Evolutionary conservation across 2,797 vertebrate species (phyloP), one percentile per base, ranked within the genome.

Genomic region (Melopsittacus undulatus): DNA sequence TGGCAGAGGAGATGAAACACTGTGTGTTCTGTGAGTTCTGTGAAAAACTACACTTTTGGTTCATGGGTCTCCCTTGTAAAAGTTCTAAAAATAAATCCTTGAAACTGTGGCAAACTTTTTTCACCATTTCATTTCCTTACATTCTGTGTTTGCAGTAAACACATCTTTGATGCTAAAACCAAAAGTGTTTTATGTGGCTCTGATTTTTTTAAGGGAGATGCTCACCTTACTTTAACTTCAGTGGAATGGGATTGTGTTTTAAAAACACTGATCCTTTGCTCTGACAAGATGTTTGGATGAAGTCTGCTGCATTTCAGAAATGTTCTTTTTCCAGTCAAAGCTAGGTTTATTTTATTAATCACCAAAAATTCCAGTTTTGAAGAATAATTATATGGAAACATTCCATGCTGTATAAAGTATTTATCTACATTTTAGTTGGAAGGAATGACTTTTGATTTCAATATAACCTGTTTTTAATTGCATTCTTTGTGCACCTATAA

Each of bases 111-210:
- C 73, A 84, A n/a, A 76, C 13, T 43, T n/a, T 76, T 90, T 91
- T 87, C 52, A 61, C 63, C 7, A 11, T 79, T 96, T 94, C 40
- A 79, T 94, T 95, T 94, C 77, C 70, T 92, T 79, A 40, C 23
- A 0, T 83, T 88, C 69, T 92, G 45, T 90, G 80, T 94, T 96
- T 88, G 59, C 79, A 67, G 89, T 94, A 94, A 96, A 87, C 63
- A 40, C 74, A 69, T 45, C 89, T 94, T 92, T 94, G 92, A 96
- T 91, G 91, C 67, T 94, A 70, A 90, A 87, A 79, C 63, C 67
- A 83, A 38, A 90, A 84, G 40, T 61, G 30, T 10, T 96, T 95
- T 94, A 81, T 56, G 49, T 73, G n/a, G 56, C 74, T 83, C 32
- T 66, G 30, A 45, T 90, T 81, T 93, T 85, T 91, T 86, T 91